phyloP scores from a whole-genome alignment of 2,113 vertebrate genomes.

The Aix galericulata region DNA sequence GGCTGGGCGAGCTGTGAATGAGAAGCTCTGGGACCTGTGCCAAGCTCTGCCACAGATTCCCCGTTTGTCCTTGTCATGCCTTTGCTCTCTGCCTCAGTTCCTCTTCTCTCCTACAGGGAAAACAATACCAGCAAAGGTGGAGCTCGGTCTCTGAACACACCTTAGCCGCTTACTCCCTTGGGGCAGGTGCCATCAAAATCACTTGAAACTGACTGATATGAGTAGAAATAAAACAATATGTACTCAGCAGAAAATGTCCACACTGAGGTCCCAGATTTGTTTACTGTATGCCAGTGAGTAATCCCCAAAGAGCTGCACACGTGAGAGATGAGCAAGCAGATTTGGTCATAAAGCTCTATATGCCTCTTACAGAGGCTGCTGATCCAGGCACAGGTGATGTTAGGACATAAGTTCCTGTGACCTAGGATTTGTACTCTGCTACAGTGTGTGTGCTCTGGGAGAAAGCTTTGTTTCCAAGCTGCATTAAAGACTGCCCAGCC shows the following conservation, averaged over 20 bases:
- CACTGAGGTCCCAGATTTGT: background rate
- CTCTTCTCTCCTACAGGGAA: background rate
- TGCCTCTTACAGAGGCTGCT: background rate
- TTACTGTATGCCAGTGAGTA: background rate
- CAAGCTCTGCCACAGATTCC: background rate
- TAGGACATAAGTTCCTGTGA: background rate
- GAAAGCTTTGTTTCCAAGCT: background rate
- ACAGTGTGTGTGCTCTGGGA: background rate
- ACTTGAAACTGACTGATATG: accelerated
- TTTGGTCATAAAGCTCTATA: background rate
- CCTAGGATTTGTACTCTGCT: too few relatives aligned
- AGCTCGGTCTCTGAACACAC: background rate
- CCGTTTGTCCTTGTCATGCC: constrained; percentile 4
- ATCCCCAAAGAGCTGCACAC: background rate
- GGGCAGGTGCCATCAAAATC: background rate
- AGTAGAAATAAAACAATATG: background rate
- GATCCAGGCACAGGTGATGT: background rate
- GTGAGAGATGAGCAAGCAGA: background rate
- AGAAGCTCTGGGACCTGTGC: background rate
- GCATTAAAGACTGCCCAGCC: background rate
- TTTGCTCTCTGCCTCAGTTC: constrained; percentile 6
- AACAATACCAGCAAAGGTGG: background rate
- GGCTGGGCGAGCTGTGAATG: background rate
- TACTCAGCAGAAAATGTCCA: background rate
- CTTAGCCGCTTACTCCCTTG: background rate